These are phyloP conservation scores for Ptiloglossa arizonensis DNA, from an alignment of 1,140 invertebrate genomes.

Conservation along the genomic window DNA sequence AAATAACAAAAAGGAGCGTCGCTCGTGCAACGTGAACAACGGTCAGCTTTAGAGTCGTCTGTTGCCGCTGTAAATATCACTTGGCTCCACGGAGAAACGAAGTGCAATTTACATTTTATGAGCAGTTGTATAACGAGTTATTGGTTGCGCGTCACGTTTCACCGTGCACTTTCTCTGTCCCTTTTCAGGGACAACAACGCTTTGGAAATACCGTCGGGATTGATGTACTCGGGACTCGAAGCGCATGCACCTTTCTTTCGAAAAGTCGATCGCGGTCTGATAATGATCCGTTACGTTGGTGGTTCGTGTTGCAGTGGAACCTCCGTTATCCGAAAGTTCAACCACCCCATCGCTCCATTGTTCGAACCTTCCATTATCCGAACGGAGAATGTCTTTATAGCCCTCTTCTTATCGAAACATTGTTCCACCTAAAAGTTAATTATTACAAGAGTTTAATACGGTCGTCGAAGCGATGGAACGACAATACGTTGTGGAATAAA, in stretches of 20 bases:
- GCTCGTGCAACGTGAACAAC: background rate
- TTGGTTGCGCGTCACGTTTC: slow-evolving; percentile 32
- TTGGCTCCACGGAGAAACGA: background rate
- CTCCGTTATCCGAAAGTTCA: too few species aligned
- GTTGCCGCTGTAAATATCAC: slow-evolving; percentile 30
- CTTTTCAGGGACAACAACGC: background rate
- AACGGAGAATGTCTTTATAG: too few species aligned
- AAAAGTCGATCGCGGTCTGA: background rate
- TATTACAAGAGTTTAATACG: too few species aligned
- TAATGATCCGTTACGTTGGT: too few species aligned
- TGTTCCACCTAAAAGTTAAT: too few species aligned
- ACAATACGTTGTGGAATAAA: too few species aligned
- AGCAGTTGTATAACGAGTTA: slow-evolving; percentile 38
- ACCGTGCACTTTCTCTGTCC: slow-evolving; percentile 10
- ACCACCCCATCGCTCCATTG: too few species aligned
- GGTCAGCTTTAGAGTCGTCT: slow-evolving; percentile 29
- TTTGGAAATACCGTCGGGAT: background rate
- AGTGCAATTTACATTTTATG: slow-evolving; percentile 47
- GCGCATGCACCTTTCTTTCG: background rate
- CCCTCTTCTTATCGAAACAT: too few species aligned
- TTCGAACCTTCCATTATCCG: too few species aligned
- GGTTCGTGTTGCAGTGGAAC: too few species aligned
- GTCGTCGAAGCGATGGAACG: too few species aligned
- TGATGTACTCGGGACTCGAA: background rate
- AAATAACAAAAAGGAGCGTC: background rate